phyloP scores from a whole-genome alignment of 2,888 invertebrate species.

The Emesis russula region DNA sequence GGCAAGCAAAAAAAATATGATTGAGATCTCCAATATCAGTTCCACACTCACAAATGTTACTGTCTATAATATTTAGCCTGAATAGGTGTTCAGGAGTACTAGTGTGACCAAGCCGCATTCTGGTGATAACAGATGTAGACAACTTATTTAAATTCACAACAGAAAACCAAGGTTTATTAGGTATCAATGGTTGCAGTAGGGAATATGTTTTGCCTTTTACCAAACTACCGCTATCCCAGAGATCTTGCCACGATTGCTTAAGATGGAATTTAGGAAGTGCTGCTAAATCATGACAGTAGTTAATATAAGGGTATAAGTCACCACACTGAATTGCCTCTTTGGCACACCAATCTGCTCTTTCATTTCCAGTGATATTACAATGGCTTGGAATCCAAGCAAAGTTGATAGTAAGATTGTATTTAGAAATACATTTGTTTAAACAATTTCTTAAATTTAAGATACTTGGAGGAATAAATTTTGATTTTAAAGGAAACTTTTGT shows the following conservation, averaged over 20 bases:
- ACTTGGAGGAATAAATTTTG: background rate
- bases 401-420: background rate
- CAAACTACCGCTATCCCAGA: background rate
- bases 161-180: background rate
- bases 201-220: conserved; percentile 4
- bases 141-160: background rate
- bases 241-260: background rate
- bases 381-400: background rate
- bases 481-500: background rate
- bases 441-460: background rate
- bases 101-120: background rate
- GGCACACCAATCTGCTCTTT: background rate
- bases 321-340: background rate
- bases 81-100: background rate
- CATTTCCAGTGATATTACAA: background rate
- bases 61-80: background rate
- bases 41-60: background rate
- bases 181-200: no score
- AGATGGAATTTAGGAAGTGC: background rate
- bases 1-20: background rate
- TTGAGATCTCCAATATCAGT: background rate
- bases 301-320: background rate
- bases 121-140: background rate
- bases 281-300: conserved; percentile 10
- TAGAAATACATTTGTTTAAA: background rate